Evolutionary conservation across 2,113 vertebrate genomes (phyloP).

Genomic region (Myrmecophaga tridactyla): DNA sequence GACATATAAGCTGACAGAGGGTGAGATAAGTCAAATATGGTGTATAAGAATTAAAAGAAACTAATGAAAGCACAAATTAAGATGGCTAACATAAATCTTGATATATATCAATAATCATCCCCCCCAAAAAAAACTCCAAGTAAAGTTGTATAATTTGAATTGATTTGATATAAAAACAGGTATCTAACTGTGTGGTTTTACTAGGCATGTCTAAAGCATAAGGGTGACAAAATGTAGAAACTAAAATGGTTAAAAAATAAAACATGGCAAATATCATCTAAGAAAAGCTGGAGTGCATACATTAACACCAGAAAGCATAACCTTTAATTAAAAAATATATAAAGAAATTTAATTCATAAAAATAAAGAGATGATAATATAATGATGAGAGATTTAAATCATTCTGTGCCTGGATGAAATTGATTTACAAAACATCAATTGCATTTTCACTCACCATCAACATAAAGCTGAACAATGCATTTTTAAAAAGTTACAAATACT

Average conservation of each 20-base stretch:
- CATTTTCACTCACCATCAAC: neutral
- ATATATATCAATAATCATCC: neutral
- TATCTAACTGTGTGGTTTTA: neutral
- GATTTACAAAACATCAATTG: neutral
- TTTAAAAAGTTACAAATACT: neutral
- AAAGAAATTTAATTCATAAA: neutral
- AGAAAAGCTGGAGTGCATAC: neutral
- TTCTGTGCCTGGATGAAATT: neutral
- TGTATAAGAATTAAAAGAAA: neutral
- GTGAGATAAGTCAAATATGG: neutral
- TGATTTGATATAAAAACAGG: neutral
- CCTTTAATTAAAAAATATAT: neutral
- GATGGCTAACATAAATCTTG: neutral
- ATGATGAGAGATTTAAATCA: neutral
- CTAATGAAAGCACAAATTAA: neutral
- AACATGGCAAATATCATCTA: neutral
- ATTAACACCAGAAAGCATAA: neutral
- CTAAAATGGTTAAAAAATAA: neutral
- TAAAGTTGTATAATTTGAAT: neutral
- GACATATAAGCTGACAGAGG: neutral
- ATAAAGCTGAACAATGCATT: neutral
- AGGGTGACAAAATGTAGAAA: neutral
- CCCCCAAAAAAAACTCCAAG: too few relatives aligned
- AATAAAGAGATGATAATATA: neutral
- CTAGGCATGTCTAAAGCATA: neutral